Evolutionary conservation across 2,797 vertebrate genomes (phyloP).

Genomic region (Characodon lateralis): DNA sequence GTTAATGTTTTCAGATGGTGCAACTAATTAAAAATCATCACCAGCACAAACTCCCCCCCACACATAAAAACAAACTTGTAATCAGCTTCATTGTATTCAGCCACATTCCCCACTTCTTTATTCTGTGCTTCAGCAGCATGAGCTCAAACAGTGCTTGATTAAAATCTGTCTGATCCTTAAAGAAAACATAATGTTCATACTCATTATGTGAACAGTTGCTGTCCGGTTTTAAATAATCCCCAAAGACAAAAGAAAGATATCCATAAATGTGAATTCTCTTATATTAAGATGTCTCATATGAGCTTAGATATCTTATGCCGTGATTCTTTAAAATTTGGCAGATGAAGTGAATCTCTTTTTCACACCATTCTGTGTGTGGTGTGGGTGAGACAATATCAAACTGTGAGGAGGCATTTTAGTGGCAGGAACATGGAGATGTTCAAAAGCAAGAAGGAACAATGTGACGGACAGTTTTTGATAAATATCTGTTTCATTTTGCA

Average conservation of each 20-base stretch:
- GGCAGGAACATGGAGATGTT: slow-evolving; percentile 35
- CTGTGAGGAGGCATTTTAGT: slow-evolving; percentile 34
- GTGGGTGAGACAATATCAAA: slow-evolving; percentile 19
- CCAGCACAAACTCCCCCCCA: not conserved
- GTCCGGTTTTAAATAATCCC: slow-evolving; percentile 7
- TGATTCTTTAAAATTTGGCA: slow-evolving; percentile 21
- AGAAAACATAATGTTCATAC: slow-evolving; percentile 7
- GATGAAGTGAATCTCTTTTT: slow-evolving; percentile 7
- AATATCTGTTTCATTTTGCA: slow-evolving; percentile 15
- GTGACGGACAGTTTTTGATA: slow-evolving; percentile 8
- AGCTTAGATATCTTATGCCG: not conserved
- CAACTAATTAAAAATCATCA: not conserved
- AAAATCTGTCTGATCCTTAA: not conserved
- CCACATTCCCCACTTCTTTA: not conserved
- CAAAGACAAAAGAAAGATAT: not conserved
- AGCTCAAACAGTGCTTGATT: slow-evolving; percentile 15
- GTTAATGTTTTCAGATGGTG: not conserved
- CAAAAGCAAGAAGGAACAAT: slow-evolving; percentile 35
- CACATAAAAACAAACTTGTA: not conserved
- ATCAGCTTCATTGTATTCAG: not conserved
- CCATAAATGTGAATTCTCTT: not conserved
- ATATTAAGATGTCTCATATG: not conserved
- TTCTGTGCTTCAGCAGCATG: not conserved
- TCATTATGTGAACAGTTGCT: not conserved
- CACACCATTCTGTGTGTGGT: slow-evolving; percentile 36